Conservation (phyloP, 2,888 invertebrate species). For the Platerodrilus igneus region DNA sequence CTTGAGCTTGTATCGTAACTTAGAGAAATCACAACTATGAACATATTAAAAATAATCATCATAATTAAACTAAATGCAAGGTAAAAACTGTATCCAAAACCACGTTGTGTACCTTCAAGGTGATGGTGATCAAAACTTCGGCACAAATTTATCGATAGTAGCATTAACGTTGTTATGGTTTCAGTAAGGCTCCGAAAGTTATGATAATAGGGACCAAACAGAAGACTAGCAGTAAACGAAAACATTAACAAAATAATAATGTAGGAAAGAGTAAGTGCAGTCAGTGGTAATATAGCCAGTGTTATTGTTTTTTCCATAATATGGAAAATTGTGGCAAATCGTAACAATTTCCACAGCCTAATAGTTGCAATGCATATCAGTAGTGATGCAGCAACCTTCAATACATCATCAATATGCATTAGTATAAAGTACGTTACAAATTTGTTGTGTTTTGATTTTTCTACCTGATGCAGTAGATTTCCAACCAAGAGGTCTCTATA, state of each 20-base stretch:
- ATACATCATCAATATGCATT: constrained; percentile 16
- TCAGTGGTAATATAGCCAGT: constrained; percentile 11
- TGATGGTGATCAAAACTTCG: constrained; percentile 20
- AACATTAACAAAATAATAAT: constrained; percentile 18
- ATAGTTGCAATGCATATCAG: constrained; percentile 26
- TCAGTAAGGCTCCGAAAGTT: constrained; percentile 18
- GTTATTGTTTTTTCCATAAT: constrained; percentile 27
- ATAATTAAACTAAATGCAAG: constrained; percentile 19
- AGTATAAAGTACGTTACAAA: constrained; percentile 26
- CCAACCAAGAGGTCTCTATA: constrained; percentile 16
- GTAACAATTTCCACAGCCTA: constrained; percentile 27
- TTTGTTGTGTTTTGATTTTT: constrained; percentile 23
- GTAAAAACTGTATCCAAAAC: constrained; percentile 16
- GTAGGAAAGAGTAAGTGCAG: constrained; percentile 19
- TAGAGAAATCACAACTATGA: constrained; percentile 19
- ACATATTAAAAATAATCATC: constrained; percentile 17
- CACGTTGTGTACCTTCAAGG: constrained; percentile 6
- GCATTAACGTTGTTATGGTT: constrained; percentile 21
- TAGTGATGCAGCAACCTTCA: constrained; percentile 22
- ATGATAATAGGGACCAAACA: constrained; percentile 21
- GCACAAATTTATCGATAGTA: constrained; percentile 26
- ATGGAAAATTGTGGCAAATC: constrained; percentile 26
- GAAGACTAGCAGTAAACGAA: constrained; percentile 16
- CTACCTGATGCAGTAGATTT: constrained; percentile 20
- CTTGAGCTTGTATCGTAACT: constrained; percentile 14